Conservation (phyloP, 2,113 vertebrate species). For the Dicrurus megarhynchus region DNA sequence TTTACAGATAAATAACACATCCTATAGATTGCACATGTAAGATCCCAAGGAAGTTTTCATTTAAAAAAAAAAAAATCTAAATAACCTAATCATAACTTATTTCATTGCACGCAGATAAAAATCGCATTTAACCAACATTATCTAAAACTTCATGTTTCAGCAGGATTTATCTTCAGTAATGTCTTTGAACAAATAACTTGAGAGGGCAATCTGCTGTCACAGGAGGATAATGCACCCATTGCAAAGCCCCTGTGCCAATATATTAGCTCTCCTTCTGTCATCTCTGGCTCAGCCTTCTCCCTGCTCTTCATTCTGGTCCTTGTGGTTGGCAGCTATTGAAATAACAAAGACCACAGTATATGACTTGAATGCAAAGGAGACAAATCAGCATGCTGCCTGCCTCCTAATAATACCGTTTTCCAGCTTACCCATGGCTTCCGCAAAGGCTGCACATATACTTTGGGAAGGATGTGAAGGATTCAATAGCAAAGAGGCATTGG, state of each 20-base stretch:
- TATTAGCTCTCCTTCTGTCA: neutral
- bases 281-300: slow-evolving; percentile 2
- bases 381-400: neutral
- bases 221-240: neutral
- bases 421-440: neutral
- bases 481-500: neutral
- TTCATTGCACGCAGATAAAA: neutral
- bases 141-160: neutral
- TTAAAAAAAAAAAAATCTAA: neutral
- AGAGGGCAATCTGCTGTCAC: neutral
- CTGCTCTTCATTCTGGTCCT: neutral
- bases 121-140: neutral
- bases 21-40: neutral
- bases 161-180: neutral
- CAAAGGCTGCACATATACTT: neutral
- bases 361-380: slow-evolving; percentile 15
- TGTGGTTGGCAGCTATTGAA: slow-evolving; percentile 6
- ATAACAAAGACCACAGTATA: slow-evolving; percentile 1
- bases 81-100: neutral
- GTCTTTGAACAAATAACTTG: neutral
- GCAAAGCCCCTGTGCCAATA: neutral
- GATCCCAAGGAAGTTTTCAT: neutral
- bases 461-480: neutral
- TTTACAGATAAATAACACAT: neutral
- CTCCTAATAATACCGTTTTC: neutral